Evolutionary conservation across 1,140 invertebrate species (phyloP), one percentile per base, ranked within the genome.

Genomic region (Drosophila kepulauana): DNA sequence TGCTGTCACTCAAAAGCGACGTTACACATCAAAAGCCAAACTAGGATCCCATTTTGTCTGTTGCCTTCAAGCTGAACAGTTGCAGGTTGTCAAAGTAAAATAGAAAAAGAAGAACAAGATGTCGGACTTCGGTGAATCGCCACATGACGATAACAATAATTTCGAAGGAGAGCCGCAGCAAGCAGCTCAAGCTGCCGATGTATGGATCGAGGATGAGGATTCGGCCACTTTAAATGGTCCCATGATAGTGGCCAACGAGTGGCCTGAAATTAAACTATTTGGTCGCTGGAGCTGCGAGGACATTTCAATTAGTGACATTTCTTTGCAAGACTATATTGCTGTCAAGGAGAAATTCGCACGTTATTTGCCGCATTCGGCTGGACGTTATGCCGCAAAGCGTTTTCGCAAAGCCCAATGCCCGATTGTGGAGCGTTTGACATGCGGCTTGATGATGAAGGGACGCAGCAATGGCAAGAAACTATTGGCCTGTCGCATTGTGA

Each of bases 401-500:
- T 99, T 99, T 94, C 95, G 98, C 33, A 99, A 99, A 94, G 98
- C 99, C 57, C 98, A 99, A 91, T 99, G 99, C 92, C 99, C 99
- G 2, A 99, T 99, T 93, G 99, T 99, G 10, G 99, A 99, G 93
- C 96, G 99, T 88, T 94, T 99, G 52, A 98, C 97, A 41, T 99
- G 98, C 93, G 99, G 98, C 2, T 93, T 99, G 41, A 99, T 99
- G 99, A 99, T 99, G 98, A 99, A 99, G 91, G 99, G 99, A 5
- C 95, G 99, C 78, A 99, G 99, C 94, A 99, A 99, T 93, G 99
- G 98, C 77, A 99, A 99, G 93, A 99, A 99, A 94, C 93, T 99
- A 13, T 98, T 99, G 97, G 97, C 99, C 65, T 98, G 99, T 7
- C 95, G 98, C 56, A 99, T 99, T 93, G 98, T 99, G 0, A 99